Base-by-base conservation (phyloP, 2,797 vertebrate species). In the Labeo calbasu region DNA sequence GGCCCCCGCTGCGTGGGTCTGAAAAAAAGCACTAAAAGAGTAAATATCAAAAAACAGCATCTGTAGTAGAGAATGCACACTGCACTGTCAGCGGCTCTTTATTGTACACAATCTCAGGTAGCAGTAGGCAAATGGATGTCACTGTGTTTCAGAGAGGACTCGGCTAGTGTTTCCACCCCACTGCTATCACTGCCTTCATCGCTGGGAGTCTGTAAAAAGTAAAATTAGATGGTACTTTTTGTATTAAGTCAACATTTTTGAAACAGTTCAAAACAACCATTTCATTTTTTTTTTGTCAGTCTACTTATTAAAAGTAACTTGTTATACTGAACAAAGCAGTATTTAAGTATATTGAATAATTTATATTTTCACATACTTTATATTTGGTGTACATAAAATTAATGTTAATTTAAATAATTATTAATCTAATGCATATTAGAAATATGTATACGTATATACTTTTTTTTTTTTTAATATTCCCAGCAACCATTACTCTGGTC, bases 21-120 rank as follows among this genome's bases (percentile, higher is more conserved):
- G 61, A 75, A 77, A 79, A 76, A 65, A 61, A 65, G 19, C 63
- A 72, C 40, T 85, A 77, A 82, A 71, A 83, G 55, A 73, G 51
- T 57, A 68, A 36, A 79, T 72, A 75, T 82, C 40, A 81, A 82
- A 80, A 23, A 55, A n/a, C 48, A 28, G 46, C 36, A 19, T 59
- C 61, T 28, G 57, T 68, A 69, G 66, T 43, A 48, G 46, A 81
- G 83, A 50, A 88, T 72, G 79, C 78, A 78, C 53, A 75, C 21
- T 66, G 70, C 77, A 23, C 59, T 70, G 32, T 81, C 86, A 84
- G 66, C 57, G 51, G 36, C 79, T 55, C 75, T 84, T 89, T 81
- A 65, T 66, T 71, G 76, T 72, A 84, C 75, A 81, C 25, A 77
- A 48, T 28, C 46, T 46, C 28, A 2, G 73, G 76, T 61, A 83